These are phyloP conservation scores for Zoanthus sansibaricus DNA, from an alignment of 92 coral and sea anemone genomes.

Conservation along the genomic window DNA sequence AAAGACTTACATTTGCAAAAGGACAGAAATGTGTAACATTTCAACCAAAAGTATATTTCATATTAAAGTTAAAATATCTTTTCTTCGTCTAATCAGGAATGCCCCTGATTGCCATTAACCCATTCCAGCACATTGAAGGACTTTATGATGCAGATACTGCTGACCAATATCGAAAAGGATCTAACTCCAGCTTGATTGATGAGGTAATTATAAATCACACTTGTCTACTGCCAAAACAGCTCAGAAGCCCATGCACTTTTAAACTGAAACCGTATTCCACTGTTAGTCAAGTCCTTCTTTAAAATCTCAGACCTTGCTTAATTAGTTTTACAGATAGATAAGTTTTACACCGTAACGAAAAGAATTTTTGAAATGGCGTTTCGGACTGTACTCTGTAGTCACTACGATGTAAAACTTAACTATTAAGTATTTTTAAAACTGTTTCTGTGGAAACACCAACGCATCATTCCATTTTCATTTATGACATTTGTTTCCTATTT, in stretches of 20 bases:
- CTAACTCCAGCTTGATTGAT: conserved; percentile 49
- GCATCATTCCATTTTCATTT: no score
- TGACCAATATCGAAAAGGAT: conserved; percentile 62
- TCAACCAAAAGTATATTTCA: neutral
- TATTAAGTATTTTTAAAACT: no score
- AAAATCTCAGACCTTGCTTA: no score
- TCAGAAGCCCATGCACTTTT: neutral
- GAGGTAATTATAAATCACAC: conserved; percentile 5
- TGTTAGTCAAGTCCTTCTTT: no score
- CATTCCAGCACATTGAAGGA: conserved; percentile 72
- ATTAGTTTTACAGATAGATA: neutral
- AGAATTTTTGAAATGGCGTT: no score
- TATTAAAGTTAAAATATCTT: neutral
- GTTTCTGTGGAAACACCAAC: no score
- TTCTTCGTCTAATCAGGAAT: conserved; percentile 53
- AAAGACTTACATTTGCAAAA: no score
- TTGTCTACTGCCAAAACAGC: no score
- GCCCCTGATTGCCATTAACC: conserved; percentile 84
- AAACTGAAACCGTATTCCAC: neutral
- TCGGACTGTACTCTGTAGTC: no score
- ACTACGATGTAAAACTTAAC: no score
- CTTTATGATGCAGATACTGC: conserved; percentile 66
- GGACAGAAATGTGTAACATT: neutral
- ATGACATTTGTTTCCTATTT: no score
- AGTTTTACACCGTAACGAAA: no score